Evolutionary conservation across 2,113 vertebrate species (phyloP).

Genomic region (Lepisosteus osseus): DNA sequence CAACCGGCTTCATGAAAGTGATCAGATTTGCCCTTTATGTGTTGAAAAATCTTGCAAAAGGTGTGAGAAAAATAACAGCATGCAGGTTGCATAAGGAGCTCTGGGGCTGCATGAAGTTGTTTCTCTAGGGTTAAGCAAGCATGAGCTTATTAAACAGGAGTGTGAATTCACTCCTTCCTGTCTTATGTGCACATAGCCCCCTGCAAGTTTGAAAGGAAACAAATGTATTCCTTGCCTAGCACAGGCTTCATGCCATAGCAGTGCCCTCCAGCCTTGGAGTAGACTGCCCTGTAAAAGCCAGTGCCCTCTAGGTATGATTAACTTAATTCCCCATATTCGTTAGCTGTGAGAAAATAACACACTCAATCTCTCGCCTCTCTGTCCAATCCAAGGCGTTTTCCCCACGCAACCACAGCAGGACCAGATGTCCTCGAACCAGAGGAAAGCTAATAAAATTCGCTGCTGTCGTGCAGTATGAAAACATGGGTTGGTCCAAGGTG

Average conservation of each 20-base stretch:
- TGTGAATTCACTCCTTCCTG: background rate
- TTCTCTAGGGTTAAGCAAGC: too few relatives aligned
- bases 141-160: too few relatives aligned
- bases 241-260: conserved; percentile 25
- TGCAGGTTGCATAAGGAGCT: too few relatives aligned
- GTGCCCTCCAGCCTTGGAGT: conserved; percentile 13
- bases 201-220: background rate
- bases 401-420: conserved; percentile 17
- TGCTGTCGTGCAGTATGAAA: too few relatives aligned
- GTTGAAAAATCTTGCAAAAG: too few relatives aligned
- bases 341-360: conserved; percentile 39
- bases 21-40: too few relatives aligned
- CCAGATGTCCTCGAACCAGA: conserved; percentile 23
- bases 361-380: conserved; percentile 29
- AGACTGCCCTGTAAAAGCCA: conserved; percentile 22
- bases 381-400: conserved; percentile 15
- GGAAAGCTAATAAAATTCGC: background rate
- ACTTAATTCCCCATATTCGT: conserved; percentile 36
- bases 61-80: too few relatives aligned
- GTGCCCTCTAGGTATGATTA: conserved; percentile 37
- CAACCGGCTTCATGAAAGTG: too few relatives aligned
- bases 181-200: background rate
- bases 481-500: too few relatives aligned
- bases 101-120: too few relatives aligned
- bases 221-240: conserved; percentile 16